Base-by-base conservation (phyloP, 2,797 vertebrate species). In the Petrocephalus sullivani region DNA sequence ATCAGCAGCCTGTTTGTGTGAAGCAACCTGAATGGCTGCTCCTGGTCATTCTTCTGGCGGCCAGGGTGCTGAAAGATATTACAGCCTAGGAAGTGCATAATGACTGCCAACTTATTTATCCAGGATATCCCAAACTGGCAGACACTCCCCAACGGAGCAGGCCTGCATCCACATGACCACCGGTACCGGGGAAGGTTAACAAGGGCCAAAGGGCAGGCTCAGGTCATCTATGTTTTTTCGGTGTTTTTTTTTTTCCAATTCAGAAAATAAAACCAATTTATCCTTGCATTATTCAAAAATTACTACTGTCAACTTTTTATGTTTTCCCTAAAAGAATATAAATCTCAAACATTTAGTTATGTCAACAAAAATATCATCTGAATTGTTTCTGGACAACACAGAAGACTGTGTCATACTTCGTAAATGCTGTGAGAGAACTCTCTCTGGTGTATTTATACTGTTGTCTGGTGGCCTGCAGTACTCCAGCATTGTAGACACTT, bases 221-320 rank as follows among this genome's bases (percentile, higher is more conserved):
- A 93, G 94, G 94, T 95, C 94, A 94, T 87, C 90, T 12, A 58
- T 14, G 23, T 51, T 57, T 33, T 10, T 28, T 78, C 37, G 16
- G 6, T 10, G 37, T 78, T 61, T 19, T 58, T 33, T 41, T 41
- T 9, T 46, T 46, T 46, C 41, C 41, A 19, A 56, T 37, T 23
- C 28, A 84, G n/a, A 83, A 83, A 54, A 51, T 4, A n/a, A 21
- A 28, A 54, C 46, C 2, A 83, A 54, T 21, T 51, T 51, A 83
- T 28, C 41, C 37, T 71, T 49, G 51, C 46, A 3, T 10, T 53
- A 54, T 83, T 54, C n/a, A 28, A 83, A 53, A 14, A 54, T 12
- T 21, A 23, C 12, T 54, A 51, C 46, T 82, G 23, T 14, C 61
- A 3, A 64, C 64, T 67, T 14, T 67, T 75, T 19, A 41, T 41